Conservation (phyloP, 1,140 invertebrate species). For the Drosophila prosaltans region DNA sequence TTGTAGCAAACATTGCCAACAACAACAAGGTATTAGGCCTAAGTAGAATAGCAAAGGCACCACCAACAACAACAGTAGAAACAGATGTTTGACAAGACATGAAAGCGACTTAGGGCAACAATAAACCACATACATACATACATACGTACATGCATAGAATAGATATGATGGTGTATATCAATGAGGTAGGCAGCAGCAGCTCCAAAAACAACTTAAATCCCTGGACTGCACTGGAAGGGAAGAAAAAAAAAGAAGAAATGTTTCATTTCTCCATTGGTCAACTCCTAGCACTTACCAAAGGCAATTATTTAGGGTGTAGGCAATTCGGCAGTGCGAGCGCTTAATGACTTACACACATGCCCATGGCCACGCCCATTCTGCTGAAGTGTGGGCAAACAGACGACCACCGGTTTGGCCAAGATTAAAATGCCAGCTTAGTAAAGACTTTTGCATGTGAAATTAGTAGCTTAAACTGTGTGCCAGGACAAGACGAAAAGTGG, state of each 20-base stretch:
- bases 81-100: conserved; percentile 45
- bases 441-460: conserved; percentile 81
- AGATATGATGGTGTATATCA: conserved; percentile 16
- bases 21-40: conserved; percentile 69
- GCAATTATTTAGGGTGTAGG: conserved; percentile 76
- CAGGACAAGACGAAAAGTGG: conserved; percentile 14
- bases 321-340: conserved; percentile 66
- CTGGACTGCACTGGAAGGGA: conserved; percentile 2
- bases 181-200: conserved; percentile 1
- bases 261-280: conserved; percentile 3
- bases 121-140: background rate
- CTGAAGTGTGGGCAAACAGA: background rate
- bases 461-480: conserved; percentile 73
- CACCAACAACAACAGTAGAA: background rate
- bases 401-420: conserved; percentile 64
- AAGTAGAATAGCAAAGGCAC: conserved; percentile 57
- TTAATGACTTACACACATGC: conserved; percentile 72
- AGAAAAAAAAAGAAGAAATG: background rate
- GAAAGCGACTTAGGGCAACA: conserved; percentile 42
- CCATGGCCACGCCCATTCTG: conserved; percentile 47
- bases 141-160: conserved; percentile 7
- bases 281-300: conserved; percentile 13
- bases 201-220: conserved; percentile 46
- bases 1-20: conserved; percentile 47
- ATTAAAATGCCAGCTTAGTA: conserved; percentile 79